These are phyloP conservation scores for Lacanobia wlatinum DNA, from an alignment of 2,888 invertebrate species.

Conservation along the genomic window DNA sequence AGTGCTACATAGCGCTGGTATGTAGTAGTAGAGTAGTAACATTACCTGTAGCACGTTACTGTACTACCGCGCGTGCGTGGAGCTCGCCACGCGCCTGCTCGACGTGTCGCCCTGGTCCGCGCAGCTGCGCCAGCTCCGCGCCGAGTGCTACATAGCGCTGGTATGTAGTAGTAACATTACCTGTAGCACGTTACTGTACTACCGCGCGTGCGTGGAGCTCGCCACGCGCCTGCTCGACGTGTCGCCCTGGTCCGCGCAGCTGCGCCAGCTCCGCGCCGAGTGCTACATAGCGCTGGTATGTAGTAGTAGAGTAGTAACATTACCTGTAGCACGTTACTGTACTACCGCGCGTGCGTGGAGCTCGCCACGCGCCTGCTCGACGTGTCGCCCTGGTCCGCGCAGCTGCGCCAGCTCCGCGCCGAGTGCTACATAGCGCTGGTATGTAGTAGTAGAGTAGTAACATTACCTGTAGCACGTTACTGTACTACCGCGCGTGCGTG, in stretches of 20 bases:
- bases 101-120: conserved; percentile 98
- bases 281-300: conserved; percentile 93
- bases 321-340: too few species aligned
- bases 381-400: conserved; percentile 96
- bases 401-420: conserved; percentile 95
- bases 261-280: conserved; percentile 96
- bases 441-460: conserved; percentile 35
- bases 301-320: background rate
- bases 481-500: conserved; percentile 89
- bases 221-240: conserved; percentile 93
- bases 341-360: conserved; percentile 90
- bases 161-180: conserved; percentile 67
- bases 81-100: conserved; percentile 92
- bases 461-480: too few species aligned
- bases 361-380: conserved; percentile 93
- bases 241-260: conserved; percentile 96
- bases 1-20: conserved; percentile 94
- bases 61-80: conserved; percentile 90
- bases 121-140: conserved; percentile 95
- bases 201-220: conserved; percentile 89
- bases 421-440: conserved; percentile 94
- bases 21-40: conserved; percentile 34
- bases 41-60: too few species aligned
- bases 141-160: conserved; percentile 95
- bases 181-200: conserved; percentile 74